Conservation (phyloP, 1,140 invertebrate genomes). For the silkworm (Bombyx mori) region DNA sequence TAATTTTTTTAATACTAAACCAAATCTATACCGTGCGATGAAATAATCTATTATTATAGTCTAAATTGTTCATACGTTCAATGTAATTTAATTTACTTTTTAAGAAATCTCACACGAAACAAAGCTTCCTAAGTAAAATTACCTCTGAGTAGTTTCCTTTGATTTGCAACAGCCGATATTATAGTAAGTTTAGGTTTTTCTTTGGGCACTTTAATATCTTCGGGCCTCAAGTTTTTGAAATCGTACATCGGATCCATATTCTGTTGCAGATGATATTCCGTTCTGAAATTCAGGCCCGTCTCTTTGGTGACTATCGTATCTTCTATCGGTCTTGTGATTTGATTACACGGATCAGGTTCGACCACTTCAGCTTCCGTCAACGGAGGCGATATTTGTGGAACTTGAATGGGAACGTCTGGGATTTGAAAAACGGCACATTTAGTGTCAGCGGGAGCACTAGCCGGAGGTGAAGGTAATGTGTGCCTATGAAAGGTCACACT, state of each 20-base stretch:
- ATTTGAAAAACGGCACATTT: constrained; percentile 44
- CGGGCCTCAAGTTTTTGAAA: constrained; percentile 51
- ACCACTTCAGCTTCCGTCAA: constrained; percentile 12
- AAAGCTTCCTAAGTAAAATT: too few species aligned
- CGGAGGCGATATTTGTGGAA: constrained; percentile 24
- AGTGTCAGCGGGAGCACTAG: constrained; percentile 61
- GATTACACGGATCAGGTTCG: constrained; percentile 18
- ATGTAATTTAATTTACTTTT: too few species aligned
- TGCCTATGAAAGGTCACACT: constrained; percentile 90
- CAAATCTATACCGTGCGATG: too few species aligned
- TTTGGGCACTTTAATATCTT: constrained; percentile 64
- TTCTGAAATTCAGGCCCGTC: constrained; percentile 27
- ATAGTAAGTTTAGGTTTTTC: constrained; percentile 64
- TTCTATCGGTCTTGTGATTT: constrained; percentile 25
- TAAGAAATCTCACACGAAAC: too few species aligned
- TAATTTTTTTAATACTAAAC: too few species aligned
- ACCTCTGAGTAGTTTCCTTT: constrained; percentile 66
- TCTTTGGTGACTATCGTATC: constrained; percentile 24
- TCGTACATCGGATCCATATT: constrained; percentile 42
- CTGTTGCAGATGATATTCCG: constrained; percentile 37
- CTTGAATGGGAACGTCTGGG: constrained; percentile 25
- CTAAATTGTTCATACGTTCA: too few species aligned
- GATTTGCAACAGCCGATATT: constrained; percentile 64
- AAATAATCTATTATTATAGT: constrained; percentile 20
- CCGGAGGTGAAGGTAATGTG: constrained; percentile 84